Percentiles rank a stretch among this genome's conserved stretches.
These are phyloP conservation scores for Lordiphosa fenestrarum DNA, from an alignment of 2,888 invertebrate genomes.

Conservation along the genomic window DNA sequence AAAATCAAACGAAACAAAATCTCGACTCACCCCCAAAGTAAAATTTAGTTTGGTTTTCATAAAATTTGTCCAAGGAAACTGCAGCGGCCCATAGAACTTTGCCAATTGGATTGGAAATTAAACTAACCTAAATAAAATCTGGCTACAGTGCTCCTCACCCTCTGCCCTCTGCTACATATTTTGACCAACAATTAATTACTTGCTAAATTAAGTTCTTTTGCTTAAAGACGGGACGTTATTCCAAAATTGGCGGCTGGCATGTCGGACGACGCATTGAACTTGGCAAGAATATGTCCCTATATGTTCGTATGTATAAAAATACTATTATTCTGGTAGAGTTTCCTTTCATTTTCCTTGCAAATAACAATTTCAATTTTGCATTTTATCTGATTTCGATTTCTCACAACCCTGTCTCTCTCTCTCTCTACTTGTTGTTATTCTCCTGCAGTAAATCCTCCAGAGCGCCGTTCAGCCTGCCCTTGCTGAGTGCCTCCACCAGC, in stretches of 20 bases:
- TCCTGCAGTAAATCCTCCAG: conserved; percentile 78
- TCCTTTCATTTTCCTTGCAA: no score
- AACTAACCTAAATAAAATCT: no score
- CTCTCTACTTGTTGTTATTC: conserved; percentile 75
- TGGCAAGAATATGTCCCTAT: conserved; percentile 16
- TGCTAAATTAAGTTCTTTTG: conserved; percentile 21
- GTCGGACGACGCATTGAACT: conserved; percentile 13
- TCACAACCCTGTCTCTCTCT: neutral
- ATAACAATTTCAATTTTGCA: neutral
- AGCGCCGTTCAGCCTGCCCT: conserved; percentile 79
- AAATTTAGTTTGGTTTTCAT: no score
- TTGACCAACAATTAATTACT: neutral
- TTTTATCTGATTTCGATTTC: neutral
- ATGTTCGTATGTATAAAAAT: no score
- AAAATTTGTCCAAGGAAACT: no score
- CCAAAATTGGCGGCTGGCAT: conserved; percentile 23
- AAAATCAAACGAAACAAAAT: no score
- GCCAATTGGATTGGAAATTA: no score
- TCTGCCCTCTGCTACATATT: no score
- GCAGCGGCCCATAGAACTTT: no score
- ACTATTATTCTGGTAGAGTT: no score
- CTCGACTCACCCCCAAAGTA: no score
- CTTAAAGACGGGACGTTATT: conserved; percentile 17
- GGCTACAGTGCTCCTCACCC: no score
- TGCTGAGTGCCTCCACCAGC: conserved; percentile 80